Evolutionary conservation across 2,113 vertebrate genomes (phyloP).

Genomic region (Zeus faber): DNA sequence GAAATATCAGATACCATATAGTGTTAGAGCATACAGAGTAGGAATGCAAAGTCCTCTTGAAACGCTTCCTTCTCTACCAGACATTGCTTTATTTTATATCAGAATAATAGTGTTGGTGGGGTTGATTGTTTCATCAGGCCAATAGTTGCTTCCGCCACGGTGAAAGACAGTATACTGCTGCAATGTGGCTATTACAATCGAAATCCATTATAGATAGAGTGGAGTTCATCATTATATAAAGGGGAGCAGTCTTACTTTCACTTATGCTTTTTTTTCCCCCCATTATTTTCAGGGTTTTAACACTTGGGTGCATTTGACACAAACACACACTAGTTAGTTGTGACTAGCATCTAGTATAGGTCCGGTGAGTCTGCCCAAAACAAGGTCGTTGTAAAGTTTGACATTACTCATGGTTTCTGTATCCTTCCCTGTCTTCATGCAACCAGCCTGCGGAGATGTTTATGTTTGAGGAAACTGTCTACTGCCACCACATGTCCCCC

Average conservation of each 20-base stretch:
- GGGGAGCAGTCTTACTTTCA: too few species aligned
- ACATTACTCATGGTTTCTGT: background rate
- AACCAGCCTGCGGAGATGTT: constrained; percentile 86
- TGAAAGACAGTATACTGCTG: background rate
- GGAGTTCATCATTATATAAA: too few species aligned
- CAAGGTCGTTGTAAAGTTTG: too few species aligned
- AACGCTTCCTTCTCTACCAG: too few species aligned
- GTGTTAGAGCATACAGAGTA: background rate
- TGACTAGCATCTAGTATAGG: too few species aligned
- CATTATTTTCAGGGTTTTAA: too few species aligned
- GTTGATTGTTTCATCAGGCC: background rate
- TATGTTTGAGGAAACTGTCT: constrained; percentile 90
- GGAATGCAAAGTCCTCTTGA: background rate
- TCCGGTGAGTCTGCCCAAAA: too few species aligned
- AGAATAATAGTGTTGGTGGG: too few species aligned
- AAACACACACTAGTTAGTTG: too few species aligned
- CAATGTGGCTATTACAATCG: background rate
- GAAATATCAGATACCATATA: background rate
- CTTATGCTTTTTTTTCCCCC: too few species aligned
- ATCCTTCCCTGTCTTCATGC: background rate
- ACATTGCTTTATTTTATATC: too few species aligned
- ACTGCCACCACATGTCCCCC: constrained; percentile 94
- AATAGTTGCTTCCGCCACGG: background rate
- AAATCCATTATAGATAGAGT: constrained; percentile 1
- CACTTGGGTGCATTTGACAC: too few species aligned